Percentiles rank a stretch among this genome's conserved stretches.
phyloP scores from a whole-genome alignment of 2,888 invertebrate species.

The Sympetrum striolatum region DNA sequence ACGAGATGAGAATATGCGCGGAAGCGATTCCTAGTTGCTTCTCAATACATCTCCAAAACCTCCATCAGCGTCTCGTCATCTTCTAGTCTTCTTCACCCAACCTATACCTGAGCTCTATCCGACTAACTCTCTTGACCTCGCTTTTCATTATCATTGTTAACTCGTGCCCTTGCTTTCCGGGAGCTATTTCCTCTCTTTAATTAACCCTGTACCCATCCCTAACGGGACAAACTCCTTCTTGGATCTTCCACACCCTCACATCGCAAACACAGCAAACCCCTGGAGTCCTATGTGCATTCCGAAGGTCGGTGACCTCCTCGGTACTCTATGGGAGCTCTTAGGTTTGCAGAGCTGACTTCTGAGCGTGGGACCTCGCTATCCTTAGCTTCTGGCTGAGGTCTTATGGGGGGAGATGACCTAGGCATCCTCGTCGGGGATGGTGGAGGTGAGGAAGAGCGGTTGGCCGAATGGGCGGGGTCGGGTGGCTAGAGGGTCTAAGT shows the following conservation, averaged over 20 bases:
- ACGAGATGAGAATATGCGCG: not conserved
- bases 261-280: not conserved
- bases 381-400: slow-evolving; percentile 57
- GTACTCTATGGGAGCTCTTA: not conserved
- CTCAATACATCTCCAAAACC: not conserved
- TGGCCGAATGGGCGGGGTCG: slow-evolving; percentile 79
- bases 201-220: not conserved
- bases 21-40: not conserved
- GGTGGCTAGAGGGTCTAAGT: slow-evolving; percentile 55
- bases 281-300: not conserved
- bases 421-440: slow-evolving; percentile 53
- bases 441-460: slow-evolving; percentile 70
- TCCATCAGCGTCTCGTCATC: not conserved
- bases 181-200: not conserved
- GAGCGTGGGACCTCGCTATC: slow-evolving; percentile 49
- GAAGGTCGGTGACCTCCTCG: not conserved
- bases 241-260: not conserved
- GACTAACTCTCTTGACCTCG: not conserved
- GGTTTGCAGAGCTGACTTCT: not conserved
- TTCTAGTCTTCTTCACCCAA: not conserved
- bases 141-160: not conserved
- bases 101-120: not conserved
- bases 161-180: not conserved
- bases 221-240: not conserved
- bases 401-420: slow-evolving; percentile 47